Base-by-base conservation (phyloP, 2,113 vertebrate species). In the Planiliza haematocheilus region DNA sequence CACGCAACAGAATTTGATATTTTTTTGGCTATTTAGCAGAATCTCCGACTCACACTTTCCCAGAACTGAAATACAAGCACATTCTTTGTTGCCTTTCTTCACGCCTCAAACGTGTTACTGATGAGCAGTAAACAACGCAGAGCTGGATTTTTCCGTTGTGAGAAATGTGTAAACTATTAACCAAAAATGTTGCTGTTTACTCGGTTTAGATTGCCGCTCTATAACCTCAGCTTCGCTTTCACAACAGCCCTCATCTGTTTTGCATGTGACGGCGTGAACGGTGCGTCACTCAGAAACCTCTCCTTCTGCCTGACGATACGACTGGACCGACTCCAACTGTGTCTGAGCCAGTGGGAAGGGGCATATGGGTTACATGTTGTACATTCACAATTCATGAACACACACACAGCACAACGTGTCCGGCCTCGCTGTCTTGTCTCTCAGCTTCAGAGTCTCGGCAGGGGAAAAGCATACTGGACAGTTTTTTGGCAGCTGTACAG, bases 401-500 rank as follows among this genome's bases (percentile, higher is more conserved):
- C 62, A 49, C 36, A 43, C 45, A 42, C 34, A 7, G n/a, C 53
- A 16, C 45, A 11, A n/a, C 12, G 30, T 42, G 55, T 62, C 52
- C 7, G 14, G 14, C 58, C 21, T 46, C 49, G 17, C 20, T 43
- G 59, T 68, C 68, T 49, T 21, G 51, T 79, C 34, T 72, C 21
- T 55, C 69, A 18, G 49, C 46, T 49, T 77, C 58, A 24, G 18
- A 52, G 43, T 67, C 65, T 62, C 62, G 38, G 50, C 30, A 0
- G 43, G 58, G 41, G 10, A 36, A 56, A 79, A 79, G 45, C 74
- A 69, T 70, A 79, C 81, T 85, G 83, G 82, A 88, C 63, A 45
- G 69, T 36, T 78, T 87, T 84, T 81, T 89, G 90, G 91, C 91
- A 90, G 86, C 76, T 74, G 48, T 70, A 81, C 83, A 92, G 72